These are phyloP conservation scores for Gasteruption jaculator DNA, from an alignment of 2,888 invertebrate genomes.

Conservation along the genomic window DNA sequence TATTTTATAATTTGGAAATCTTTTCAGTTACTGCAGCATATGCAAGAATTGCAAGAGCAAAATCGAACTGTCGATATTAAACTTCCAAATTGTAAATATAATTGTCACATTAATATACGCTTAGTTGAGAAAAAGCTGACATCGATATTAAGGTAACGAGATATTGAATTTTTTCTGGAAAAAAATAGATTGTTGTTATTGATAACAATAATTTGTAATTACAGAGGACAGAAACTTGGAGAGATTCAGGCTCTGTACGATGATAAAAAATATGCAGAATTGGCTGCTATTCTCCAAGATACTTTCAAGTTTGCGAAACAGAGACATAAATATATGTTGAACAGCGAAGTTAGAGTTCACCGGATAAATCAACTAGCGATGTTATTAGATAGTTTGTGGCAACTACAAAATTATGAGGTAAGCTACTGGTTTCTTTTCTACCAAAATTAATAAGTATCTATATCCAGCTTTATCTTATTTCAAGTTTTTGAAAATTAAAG, in stretches of 20 bases:
- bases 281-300: conserved; percentile 64
- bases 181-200: neutral
- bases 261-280: conserved; percentile 61
- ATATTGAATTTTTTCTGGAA: neutral
- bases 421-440: conserved; percentile 1
- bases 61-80: conserved; percentile 43
- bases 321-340: conserved; percentile 34
- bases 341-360: conserved; percentile 42
- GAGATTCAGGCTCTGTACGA: conserved; percentile 67
- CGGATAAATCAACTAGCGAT: conserved; percentile 55
- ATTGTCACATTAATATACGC: conserved; percentile 52
- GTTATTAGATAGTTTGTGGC: conserved; percentile 65
- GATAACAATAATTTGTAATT: too few species aligned
- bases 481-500: too few species aligned
- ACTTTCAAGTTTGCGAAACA: conserved; percentile 59
- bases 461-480: neutral
- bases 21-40: conserved; percentile 32
- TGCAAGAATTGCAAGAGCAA: conserved; percentile 37
- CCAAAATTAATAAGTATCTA: neutral
- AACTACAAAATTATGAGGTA: conserved; percentile 55
- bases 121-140: conserved; percentile 53
- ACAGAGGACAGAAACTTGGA: conserved; percentile 56
- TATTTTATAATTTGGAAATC: conserved; percentile 5
- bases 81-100: conserved; percentile 57
- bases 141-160: conserved; percentile 54